A percentile compares a stretch with the other conserved stretches of the same genome.
phyloP scores from a whole-genome alignment of 37 sponge, comb jelly and placozoan species.

The Tethya wilhelma region DNA sequence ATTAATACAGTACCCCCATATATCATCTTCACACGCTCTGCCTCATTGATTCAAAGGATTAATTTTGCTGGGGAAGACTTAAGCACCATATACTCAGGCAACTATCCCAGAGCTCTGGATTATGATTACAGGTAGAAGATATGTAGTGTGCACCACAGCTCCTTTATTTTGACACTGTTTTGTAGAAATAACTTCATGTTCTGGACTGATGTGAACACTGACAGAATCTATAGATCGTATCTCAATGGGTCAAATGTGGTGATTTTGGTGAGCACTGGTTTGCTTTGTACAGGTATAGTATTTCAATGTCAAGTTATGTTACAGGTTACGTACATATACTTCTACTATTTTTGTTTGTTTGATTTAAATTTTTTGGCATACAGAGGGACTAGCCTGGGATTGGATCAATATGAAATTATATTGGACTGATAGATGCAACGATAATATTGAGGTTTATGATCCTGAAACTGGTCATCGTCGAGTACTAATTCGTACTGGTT shows the following conservation, averaged over 20 bases:
- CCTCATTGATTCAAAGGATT: not conserved
- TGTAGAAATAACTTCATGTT: slow-evolving; percentile 2
- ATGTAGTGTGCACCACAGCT: too few species aligned
- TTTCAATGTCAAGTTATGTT: not conserved
- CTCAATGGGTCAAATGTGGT: not conserved
- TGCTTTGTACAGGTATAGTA: not conserved
- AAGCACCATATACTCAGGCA: not conserved
- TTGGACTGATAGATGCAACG: slow-evolving; percentile 51
- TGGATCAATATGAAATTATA: slow-evolving; percentile 76
- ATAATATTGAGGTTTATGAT: slow-evolving; percentile 15
- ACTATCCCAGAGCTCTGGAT: not conserved
- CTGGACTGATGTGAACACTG: not conserved
- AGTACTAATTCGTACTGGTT: not conserved
- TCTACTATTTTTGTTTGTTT: not conserved
- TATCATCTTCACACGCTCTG: not conserved
- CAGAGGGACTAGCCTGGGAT: slow-evolving; percentile 64
- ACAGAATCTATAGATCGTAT: not conserved
- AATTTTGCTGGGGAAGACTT: not conserved
- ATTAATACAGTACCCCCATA: not conserved
- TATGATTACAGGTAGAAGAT: not conserved
- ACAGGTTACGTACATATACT: not conserved
- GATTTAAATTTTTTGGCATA: not conserved
- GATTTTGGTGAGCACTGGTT: not conserved
- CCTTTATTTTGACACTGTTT: not conserved
- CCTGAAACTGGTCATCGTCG: not conserved